Conservation (phyloP, 2,888 invertebrate species). For the Boloria selene region DNA sequence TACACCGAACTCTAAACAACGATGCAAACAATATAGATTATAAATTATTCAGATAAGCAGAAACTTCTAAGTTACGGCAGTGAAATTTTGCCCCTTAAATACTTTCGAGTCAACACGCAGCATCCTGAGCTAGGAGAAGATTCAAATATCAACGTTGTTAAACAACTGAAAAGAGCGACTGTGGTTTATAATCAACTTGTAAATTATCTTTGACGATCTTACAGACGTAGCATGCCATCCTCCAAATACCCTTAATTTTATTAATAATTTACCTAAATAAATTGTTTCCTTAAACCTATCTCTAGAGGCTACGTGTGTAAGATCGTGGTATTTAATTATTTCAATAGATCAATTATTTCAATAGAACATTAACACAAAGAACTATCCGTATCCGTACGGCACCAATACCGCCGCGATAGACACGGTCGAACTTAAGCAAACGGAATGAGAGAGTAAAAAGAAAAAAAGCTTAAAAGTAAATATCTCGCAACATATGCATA, state of each 20-base stretch:
- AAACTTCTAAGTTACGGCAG: slow-evolving; percentile 14
- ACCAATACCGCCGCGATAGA: slow-evolving; percentile 33
- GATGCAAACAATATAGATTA: slow-evolving; percentile 14
- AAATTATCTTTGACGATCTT: slow-evolving; percentile 39
- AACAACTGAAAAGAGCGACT: slow-evolving; percentile 49
- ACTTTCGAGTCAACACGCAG: slow-evolving; percentile 31
- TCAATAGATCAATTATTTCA: slow-evolving; percentile 31
- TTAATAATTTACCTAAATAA: slow-evolving; percentile 35
- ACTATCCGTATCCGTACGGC: slow-evolving; percentile 30
- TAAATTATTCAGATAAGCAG: slow-evolving; percentile 8
- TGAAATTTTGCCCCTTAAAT: slow-evolving; percentile 13
- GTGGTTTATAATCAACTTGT: slow-evolving; percentile 56
- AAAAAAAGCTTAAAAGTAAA: slow-evolving; percentile 58
- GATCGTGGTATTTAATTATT: slow-evolving; percentile 37
- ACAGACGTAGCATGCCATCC: slow-evolving; percentile 44
- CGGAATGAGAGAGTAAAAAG: slow-evolving; percentile 71
- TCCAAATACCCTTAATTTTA: slow-evolving; percentile 31
- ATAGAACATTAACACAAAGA: slow-evolving; percentile 34
- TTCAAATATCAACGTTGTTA: background rate
- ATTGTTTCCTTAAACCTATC: slow-evolving; percentile 9
- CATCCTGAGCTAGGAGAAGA: background rate
- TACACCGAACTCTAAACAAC: slow-evolving; percentile 6
- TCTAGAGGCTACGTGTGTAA: slow-evolving; percentile 43
- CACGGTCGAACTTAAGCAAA: slow-evolving; percentile 45
- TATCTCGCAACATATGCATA: slow-evolving; percentile 41